Evolutionary conservation across 2,888 invertebrate species (phyloP), one percentile per base, ranked within the genome.

Genomic region (Cecidostiba fungosa): DNA sequence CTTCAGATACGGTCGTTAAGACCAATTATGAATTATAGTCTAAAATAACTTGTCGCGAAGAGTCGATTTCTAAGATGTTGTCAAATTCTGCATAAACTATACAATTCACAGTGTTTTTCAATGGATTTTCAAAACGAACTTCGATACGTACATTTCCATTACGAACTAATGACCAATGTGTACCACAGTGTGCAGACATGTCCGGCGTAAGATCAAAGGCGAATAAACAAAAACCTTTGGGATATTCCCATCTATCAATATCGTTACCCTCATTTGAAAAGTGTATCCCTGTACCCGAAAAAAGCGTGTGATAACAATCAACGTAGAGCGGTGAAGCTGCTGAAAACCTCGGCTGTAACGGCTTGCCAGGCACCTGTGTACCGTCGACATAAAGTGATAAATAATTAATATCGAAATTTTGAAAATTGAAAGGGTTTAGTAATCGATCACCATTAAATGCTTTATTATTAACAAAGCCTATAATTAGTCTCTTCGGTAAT

Each of bases 201-300:
- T 90, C 89, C 4, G 89, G 89, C 5, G 89, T 89, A 4, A 90
- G 78, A 80, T 91, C 90, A 54, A 90, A 90, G 10, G 87, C 89
- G 72, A 88, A 39, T 10, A 39, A 12, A 12, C 39, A 39, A 39
- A 39, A 39, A 1, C 12, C 39, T 1, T 39, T 10, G 12, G 10
- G 39, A 39, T 39, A 39, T 1, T 39, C 39, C 12, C 1, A 10
- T 39, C 39, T 39, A 39, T 87, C 79, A 88, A 62, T 89, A 88
- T 0, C 89, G 90, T 8, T 39, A 8, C 88, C 89, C 32, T 87
- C 83, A 32, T 89, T 89, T 26, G 86, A 69, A 69, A 89, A 88
- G 77, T 87, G 87, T 26, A 88, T 87, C 32, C 87, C 88, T 3
- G 86, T 88, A 3, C 87, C 88, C 0, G 84, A 85, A 70, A 88